A percentile compares a stretch with the other conserved stretches of the same genome.
These are phyloP conservation scores for Carposina sasakii DNA, from an alignment of 1,140 invertebrate genomes.

Conservation along the genomic window DNA sequence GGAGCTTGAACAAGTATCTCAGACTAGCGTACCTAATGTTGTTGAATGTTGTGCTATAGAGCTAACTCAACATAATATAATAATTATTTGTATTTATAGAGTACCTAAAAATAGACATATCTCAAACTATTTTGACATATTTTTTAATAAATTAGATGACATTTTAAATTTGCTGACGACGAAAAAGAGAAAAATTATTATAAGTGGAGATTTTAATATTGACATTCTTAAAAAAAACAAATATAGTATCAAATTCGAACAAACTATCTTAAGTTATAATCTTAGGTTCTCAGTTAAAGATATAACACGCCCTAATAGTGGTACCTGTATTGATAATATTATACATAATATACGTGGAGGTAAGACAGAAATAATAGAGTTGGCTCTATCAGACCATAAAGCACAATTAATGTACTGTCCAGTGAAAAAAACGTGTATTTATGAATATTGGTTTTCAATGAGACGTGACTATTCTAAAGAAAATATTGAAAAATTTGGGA, in stretches of 20 bases:
- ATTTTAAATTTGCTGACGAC: neutral
- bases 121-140: neutral
- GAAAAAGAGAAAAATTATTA: constrained; percentile 1
- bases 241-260: neutral
- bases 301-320: neutral
- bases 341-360: neutral
- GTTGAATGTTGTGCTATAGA: neutral
- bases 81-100: constrained; percentile 9
- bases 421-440: neutral
- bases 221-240: neutral
- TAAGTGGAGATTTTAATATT: constrained; percentile 8
- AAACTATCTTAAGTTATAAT: neutral
- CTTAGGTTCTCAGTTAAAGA: neutral
- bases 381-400: neutral
- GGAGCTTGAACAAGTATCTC: constrained; percentile 9
- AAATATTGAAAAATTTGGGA: neutral
- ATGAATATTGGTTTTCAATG: neutral
- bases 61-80: neutral
- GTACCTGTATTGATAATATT: constrained; percentile 4
- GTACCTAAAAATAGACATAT: neutral
- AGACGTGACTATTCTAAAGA: neutral
- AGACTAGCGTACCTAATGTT: neutral
- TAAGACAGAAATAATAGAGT: neutral
- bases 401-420: constrained; percentile 4
- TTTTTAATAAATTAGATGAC: neutral